Conservation (phyloP, 2,888 invertebrate species). For the Periphyllus acericola region DNA sequence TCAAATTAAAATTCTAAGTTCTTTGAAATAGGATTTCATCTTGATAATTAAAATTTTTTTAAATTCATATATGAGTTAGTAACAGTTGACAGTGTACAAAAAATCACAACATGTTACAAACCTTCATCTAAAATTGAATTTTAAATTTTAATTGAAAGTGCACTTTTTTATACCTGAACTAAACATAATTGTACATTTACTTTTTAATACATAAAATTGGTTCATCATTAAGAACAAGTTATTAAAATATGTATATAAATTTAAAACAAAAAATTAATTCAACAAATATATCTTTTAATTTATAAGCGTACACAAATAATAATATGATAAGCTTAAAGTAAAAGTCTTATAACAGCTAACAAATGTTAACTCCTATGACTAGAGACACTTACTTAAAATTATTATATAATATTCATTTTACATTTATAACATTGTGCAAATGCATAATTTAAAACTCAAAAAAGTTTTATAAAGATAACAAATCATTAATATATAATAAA, state of each 20-base stretch:
- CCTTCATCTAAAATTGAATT: too few species aligned
- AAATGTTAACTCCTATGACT: slow-evolving; percentile 33
- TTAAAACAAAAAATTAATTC: slow-evolving; percentile 11
- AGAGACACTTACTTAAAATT: slow-evolving; percentile 19
- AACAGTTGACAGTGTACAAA: too few species aligned
- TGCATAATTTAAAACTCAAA: slow-evolving; percentile 3
- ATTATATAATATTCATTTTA: not conserved
- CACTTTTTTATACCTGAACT: too few species aligned
- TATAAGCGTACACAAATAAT: slow-evolving; percentile 21
- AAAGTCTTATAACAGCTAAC: slow-evolving; percentile 35
- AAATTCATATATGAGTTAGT: too few species aligned
- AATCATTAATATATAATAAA: slow-evolving; percentile 8
- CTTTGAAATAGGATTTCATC: too few species aligned
- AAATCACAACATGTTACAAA: too few species aligned
- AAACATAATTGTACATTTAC: too few species aligned
- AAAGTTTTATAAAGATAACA: slow-evolving; percentile 36
- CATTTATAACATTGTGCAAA: slow-evolving; percentile 12
- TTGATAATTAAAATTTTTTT: too few species aligned
- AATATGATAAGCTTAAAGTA: not conserved
- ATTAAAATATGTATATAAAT: not conserved
- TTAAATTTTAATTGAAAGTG: too few species aligned
- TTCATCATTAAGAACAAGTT: too few species aligned
- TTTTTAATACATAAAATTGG: too few species aligned
- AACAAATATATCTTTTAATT: slow-evolving; percentile 47
- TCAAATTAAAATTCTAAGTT: too few species aligned